These are phyloP conservation scores for Amyelois transitella DNA, from an alignment of 1,140 invertebrate genomes.

Conservation along the genomic window DNA sequence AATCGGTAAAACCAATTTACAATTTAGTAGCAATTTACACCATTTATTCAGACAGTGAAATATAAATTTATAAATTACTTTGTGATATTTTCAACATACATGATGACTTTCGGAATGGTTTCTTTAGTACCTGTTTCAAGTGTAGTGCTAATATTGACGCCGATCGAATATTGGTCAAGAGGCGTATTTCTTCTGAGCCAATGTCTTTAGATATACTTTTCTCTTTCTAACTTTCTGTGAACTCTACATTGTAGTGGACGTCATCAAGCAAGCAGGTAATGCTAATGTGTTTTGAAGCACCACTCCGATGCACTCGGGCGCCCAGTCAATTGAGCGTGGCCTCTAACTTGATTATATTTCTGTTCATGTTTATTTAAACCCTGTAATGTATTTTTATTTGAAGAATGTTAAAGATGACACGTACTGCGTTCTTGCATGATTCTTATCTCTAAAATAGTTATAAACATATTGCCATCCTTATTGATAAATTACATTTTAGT, in stretches of 20 bases:
- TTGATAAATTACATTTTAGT: too few species aligned
- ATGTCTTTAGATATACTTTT: constrained; percentile 1
- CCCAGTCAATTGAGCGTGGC: constrained; percentile 25
- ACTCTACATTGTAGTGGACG: too few species aligned
- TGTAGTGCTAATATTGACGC: constrained; percentile 30
- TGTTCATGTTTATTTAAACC: neutral
- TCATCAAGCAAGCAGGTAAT: constrained; percentile 23
- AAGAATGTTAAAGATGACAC: neutral
- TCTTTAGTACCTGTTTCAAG: constrained; percentile 24
- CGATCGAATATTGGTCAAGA: constrained; percentile 4
- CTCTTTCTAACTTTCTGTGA: constrained; percentile 6
- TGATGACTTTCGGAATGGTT: constrained; percentile 12
- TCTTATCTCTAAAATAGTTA: too few species aligned
- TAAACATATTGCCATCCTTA: too few species aligned
- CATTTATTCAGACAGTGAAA: neutral
- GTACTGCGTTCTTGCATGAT: neutral
- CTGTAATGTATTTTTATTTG: neutral
- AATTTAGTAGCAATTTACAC: too few species aligned
- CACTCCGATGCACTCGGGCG: constrained; percentile 28
- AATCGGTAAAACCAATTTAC: too few species aligned
- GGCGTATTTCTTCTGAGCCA: neutral
- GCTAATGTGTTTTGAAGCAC: constrained; percentile 41
- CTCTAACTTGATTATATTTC: constrained; percentile 16
- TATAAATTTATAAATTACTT: neutral
- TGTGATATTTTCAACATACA: too few species aligned